A percentile compares a stretch with the other conserved stretches of the same genome.
phyloP scores from a whole-genome alignment of 2,888 invertebrate species.

The Atethmia centrago region DNA sequence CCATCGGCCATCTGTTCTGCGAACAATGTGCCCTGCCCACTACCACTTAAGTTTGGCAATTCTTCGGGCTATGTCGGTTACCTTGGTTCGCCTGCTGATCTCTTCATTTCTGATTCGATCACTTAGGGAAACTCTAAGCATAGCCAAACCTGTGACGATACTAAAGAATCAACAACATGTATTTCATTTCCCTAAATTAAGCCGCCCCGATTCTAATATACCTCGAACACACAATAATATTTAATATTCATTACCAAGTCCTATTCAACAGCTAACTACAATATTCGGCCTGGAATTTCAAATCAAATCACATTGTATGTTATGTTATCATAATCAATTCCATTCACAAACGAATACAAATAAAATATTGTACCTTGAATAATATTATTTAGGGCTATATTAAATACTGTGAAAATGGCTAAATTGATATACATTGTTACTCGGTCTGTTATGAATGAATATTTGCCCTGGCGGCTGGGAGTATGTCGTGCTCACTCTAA shows the following conservation, averaged over 20 bases:
- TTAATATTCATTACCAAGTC: constrained; percentile 11
- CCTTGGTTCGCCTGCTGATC: too few relatives aligned
- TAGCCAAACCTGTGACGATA: not conserved
- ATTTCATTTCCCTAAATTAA: not conserved
- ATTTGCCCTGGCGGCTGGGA: too few relatives aligned
- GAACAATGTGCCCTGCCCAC: too few relatives aligned
- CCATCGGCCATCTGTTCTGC: too few relatives aligned
- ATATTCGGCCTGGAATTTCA: constrained; percentile 22
- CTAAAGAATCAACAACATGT: not conserved
- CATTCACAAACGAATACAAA: constrained; percentile 1
- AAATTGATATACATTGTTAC: not conserved
- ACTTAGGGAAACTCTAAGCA: too few relatives aligned
- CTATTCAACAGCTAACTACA: constrained; percentile 14
- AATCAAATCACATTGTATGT: constrained; percentile 9
- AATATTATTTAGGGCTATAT: constrained; percentile 4
- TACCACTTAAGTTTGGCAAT: too few relatives aligned
- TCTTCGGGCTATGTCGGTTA: too few relatives aligned
- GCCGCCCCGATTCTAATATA: too few relatives aligned
- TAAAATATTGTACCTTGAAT: constrained; percentile 18
- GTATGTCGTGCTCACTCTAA: too few relatives aligned
- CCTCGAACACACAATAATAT: constrained; percentile 9
- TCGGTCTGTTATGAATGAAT: constrained; percentile 1
- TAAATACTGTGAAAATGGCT: not conserved
- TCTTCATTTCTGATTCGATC: too few relatives aligned
- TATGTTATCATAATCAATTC: constrained; percentile 19